Base-by-base conservation (phyloP, 2,113 vertebrate genomes). In the Chinchilla lanigera region DNA sequence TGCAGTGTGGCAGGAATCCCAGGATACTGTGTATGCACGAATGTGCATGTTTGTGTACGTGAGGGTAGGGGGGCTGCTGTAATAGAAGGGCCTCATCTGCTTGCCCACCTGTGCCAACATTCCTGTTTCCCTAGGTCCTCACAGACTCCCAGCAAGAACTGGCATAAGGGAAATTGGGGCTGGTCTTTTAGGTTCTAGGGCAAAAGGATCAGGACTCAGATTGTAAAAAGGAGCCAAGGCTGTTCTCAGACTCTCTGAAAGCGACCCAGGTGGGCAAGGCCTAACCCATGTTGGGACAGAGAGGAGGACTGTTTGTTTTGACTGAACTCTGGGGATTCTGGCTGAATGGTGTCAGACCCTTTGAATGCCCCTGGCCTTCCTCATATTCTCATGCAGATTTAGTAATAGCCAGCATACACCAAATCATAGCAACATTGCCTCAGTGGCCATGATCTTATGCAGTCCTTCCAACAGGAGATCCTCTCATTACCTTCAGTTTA, bases 61-160 rank as follows among this genome's bases (percentile, higher is more conserved):
- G 30, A 24, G 77, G 22, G 9, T 5, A 26, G 6, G 20, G 44
- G 41, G 13, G 44, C 16, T 86, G n/a, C 54, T 22, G 7, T 80
- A 78, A 87, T 80, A 88, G 82, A 91, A 90, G 30, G 41, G 63
- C 30, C 69, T 96, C 89, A 75, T 83, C 58, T 92, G 67, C 30
- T 93, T 89, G 58, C 35, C 60, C 73, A 60, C 92, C 86, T 96
- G 77, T 81, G 30, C 88, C 93, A 92, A 47, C 41, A 84, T 73
- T 14, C 54, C 61, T 86, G 5, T 67, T 85, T 83, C 50, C 58
- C 52, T 91, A 30, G 35, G 19, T 92, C 38, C 65, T 86, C 73
- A 82, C 4, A 58, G 83, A 71, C 38, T 90, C 44, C 58, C 30
- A 71, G 54, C 4, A 63, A 89, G 26, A 93, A 91, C 0, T 85